These are phyloP conservation scores for Rhyacophila brunnea DNA, from an alignment of 1,140 invertebrate species.

Conservation along the genomic window DNA sequence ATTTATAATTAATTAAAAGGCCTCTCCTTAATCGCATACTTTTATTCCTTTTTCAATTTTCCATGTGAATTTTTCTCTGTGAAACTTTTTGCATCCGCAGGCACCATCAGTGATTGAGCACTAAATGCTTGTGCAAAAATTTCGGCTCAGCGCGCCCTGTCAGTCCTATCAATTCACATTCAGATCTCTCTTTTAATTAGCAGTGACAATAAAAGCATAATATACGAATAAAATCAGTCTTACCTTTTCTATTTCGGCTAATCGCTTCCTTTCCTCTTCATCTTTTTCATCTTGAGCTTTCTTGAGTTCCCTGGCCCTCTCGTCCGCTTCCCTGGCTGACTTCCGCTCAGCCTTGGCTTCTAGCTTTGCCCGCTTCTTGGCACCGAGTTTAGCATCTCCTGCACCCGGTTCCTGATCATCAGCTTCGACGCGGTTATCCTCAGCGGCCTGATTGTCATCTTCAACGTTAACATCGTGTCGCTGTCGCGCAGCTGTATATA, in stretches of 20 bases:
- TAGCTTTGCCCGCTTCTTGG: slow-evolving; percentile 88
- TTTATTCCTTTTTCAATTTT: too few relatives aligned
- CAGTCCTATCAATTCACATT: too few relatives aligned
- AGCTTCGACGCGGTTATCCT: slow-evolving; percentile 41
- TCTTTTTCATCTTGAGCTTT: slow-evolving; percentile 66
- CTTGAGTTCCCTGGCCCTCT: slow-evolving; percentile 69
- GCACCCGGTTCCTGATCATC: slow-evolving; percentile 12
- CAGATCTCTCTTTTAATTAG: not conserved
- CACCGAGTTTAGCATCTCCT: slow-evolving; percentile 79
- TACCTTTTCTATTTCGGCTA: slow-evolving; percentile 60
- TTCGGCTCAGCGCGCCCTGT: too few relatives aligned
- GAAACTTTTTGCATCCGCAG: too few relatives aligned
- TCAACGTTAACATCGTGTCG: slow-evolving; percentile 40
- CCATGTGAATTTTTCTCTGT: too few relatives aligned
- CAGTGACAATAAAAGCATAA: not conserved
- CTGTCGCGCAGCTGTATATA: slow-evolving; percentile 28
- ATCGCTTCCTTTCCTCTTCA: slow-evolving; percentile 71
- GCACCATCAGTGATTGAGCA: too few relatives aligned
- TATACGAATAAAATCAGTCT: not conserved
- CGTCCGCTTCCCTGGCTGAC: slow-evolving; percentile 75
- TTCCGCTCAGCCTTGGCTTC: slow-evolving; percentile 92
- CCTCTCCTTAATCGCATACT: too few relatives aligned
- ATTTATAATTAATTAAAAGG: too few relatives aligned
- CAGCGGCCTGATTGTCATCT: slow-evolving; percentile 44
- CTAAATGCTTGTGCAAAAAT: too few relatives aligned